Conservation (phyloP, 2,888 invertebrate genomes). For the Nycteola revayana region DNA sequence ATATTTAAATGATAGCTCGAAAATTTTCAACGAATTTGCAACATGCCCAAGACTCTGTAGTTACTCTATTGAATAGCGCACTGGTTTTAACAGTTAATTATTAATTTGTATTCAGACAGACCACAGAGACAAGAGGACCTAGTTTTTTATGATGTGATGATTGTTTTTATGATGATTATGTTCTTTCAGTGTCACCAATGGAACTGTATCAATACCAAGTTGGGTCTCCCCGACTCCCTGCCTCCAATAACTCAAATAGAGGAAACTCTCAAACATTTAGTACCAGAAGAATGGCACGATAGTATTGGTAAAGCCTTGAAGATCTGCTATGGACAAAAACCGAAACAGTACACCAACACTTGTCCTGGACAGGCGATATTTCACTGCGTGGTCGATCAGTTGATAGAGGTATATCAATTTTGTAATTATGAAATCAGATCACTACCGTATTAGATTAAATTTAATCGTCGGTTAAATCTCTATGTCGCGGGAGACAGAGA, state of each 20-base stretch:
- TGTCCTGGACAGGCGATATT: slow-evolving; percentile 65
- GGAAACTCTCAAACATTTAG: slow-evolving; percentile 30
- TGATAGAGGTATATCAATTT: slow-evolving; percentile 58
- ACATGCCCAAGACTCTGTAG: too few species aligned
- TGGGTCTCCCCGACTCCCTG: slow-evolving; percentile 46
- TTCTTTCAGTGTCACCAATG: slow-evolving; percentile 65
- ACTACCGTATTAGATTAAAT: neutral
- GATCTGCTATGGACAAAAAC: slow-evolving; percentile 47
- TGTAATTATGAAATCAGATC: neutral
- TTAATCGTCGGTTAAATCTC: too few species aligned
- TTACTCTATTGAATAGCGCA: too few species aligned
- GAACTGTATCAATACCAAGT: slow-evolving; percentile 56
- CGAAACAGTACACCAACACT: slow-evolving; percentile 50
- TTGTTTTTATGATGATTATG: too few species aligned
- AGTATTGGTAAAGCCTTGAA: slow-evolving; percentile 39
- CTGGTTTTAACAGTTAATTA: too few species aligned
- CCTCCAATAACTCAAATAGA: slow-evolving; percentile 40
- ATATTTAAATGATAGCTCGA: too few species aligned
- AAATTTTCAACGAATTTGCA: too few species aligned
- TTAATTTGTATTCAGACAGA: too few species aligned
- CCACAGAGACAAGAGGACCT: too few species aligned
- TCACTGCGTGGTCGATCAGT: slow-evolving; percentile 64
- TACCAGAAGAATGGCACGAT: slow-evolving; percentile 56
- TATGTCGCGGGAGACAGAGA: too few species aligned
- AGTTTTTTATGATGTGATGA: too few species aligned